A percentile compares a stretch with the other conserved stretches of the same genome.
phyloP scores from a whole-genome alignment of 1,140 invertebrate genomes.

The Drosophila tsacasi region DNA sequence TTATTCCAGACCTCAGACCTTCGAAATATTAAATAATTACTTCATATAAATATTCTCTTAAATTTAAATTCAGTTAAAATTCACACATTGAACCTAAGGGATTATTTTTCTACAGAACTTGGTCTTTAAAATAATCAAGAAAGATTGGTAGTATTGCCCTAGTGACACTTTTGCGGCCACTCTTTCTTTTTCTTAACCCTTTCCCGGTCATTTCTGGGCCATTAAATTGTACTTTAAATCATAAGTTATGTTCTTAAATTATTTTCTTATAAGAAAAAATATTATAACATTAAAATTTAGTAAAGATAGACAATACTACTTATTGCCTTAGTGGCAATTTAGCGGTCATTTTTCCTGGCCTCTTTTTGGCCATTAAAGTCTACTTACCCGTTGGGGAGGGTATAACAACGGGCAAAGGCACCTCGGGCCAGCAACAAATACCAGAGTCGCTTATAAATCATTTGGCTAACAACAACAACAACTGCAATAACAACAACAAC shows the following conservation, averaged over 20 bases:
- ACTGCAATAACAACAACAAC: slow-evolving; percentile 35
- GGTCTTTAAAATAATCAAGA: no score
- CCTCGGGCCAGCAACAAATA: slow-evolving; percentile 34
- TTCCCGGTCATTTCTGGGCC: no score
- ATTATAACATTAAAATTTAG: neutral
- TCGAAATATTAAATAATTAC: neutral
- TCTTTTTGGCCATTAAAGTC: slow-evolving; percentile 14
- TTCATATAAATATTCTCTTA: no score
- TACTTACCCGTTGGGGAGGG: slow-evolving; percentile 30
- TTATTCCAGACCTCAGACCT: neutral
- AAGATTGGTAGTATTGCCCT: no score
- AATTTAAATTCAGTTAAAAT: no score
- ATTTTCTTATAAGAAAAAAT: neutral
- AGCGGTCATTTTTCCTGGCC: neutral
- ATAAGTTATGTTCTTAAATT: neutral
- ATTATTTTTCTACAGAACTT: no score
- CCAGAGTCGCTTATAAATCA: slow-evolving; percentile 67
- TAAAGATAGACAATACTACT: neutral
- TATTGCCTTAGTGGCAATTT: neutral
- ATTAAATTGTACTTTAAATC: no score
- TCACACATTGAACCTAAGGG: no score
- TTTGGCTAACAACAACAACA: slow-evolving; percentile 61
- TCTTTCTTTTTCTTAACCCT: no score
- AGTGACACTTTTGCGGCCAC: no score
- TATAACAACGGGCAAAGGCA: slow-evolving; percentile 52